Conservation (phyloP, 2,888 invertebrate species). For the Pilophorus perplexus region DNA sequence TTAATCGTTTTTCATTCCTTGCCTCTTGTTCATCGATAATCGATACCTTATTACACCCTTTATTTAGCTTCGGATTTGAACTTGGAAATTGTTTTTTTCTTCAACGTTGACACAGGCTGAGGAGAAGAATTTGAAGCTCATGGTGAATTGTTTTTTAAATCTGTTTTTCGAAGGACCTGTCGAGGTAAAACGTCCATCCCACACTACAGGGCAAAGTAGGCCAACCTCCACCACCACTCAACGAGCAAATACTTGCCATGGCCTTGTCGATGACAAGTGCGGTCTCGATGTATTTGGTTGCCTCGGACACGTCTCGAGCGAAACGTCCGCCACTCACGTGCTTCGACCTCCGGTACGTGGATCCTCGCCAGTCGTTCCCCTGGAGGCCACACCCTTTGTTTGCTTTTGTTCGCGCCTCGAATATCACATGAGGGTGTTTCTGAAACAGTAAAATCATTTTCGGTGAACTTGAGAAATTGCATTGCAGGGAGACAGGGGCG, state of each 20-base stretch:
- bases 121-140: no score
- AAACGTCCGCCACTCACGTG: slow-evolving; percentile 49
- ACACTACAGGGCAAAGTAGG: no score
- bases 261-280: slow-evolving; percentile 94
- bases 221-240: no score
- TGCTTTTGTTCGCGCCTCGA: slow-evolving; percentile 86
- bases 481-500: no score
- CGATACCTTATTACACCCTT: neutral
- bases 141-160: no score
- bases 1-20: neutral
- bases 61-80: neutral
- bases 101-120: no score
- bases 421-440: slow-evolving; percentile 97
- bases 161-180: no score
- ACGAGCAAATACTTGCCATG: slow-evolving; percentile 76
- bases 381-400: slow-evolving; percentile 89
- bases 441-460: slow-evolving; percentile 66
- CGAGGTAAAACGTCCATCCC: no score
- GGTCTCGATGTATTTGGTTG: slow-evolving; percentile 92
- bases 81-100: neutral
- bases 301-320: slow-evolving; percentile 72
- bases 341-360: slow-evolving; percentile 54
- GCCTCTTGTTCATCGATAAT: neutral
- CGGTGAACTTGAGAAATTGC: no score
- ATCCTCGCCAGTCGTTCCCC: slow-evolving; percentile 69